These are phyloP conservation scores for Phymorhynchus buccinoides DNA, from an alignment of 1,140 invertebrate species.

Conservation along the genomic window DNA sequence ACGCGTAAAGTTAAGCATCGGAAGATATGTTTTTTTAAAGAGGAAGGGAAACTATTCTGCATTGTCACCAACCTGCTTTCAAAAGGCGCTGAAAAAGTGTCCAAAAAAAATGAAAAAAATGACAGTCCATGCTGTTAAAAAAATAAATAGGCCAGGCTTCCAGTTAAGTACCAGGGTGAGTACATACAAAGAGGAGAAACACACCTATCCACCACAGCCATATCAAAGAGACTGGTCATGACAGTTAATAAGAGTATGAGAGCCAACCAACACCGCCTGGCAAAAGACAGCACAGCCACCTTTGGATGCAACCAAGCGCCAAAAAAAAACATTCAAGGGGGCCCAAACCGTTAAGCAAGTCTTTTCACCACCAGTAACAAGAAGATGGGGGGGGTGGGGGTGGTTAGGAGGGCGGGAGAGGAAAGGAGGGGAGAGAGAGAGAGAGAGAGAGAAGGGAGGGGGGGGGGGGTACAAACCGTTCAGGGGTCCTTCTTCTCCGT, in stretches of 20 bases:
- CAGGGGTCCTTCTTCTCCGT: slow-evolving; percentile 84
- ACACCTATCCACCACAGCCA: neutral
- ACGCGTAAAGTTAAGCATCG: no score
- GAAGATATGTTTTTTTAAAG: no score
- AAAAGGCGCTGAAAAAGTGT: neutral
- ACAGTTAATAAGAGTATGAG: no score
- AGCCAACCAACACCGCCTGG: no score
- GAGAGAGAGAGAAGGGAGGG: neutral
- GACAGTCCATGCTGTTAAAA: neutral
- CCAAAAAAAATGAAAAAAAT: neutral
- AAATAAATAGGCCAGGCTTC: neutral
- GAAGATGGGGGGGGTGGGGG: neutral
- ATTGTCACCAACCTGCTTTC: neutral
- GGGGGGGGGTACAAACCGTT: slow-evolving; percentile 57
- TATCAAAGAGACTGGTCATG: neutral
- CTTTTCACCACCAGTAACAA: no score
- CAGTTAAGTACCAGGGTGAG: neutral
- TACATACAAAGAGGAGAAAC: neutral
- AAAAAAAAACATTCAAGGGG: no score
- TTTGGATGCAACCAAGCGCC: no score
- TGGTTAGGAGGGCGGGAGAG: neutral
- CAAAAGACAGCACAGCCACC: no score
- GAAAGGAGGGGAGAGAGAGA: no score
- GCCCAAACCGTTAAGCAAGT: no score
- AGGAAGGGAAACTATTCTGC: no score